Base-by-base conservation (phyloP, 2,797 vertebrate species). In the Onychomys torridus region DNA sequence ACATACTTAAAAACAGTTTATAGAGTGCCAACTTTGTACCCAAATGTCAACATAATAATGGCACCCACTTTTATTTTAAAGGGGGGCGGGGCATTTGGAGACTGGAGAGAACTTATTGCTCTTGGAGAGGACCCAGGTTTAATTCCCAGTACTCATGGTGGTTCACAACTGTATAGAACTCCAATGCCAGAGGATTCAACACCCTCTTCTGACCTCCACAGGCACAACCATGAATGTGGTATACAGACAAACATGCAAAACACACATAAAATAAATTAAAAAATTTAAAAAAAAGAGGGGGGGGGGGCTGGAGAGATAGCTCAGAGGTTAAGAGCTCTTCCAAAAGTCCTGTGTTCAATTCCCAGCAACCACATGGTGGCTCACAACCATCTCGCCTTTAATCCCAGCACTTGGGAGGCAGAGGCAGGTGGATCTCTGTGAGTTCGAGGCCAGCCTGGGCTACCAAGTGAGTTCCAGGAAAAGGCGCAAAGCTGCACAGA, bases 21-120 rank as follows among this genome's bases (percentile, higher is more conserved):
- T 0, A 34, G 55, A 75, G 11, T 43, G 63, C 61, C 63, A 95
- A 94, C 55, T 95, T 77, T 94, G 52, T 75, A 59, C 46, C 46
- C 43, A 78, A 75, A 46, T 63, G 34, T 90, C 81, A 96, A 55
- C 29, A 55, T 86, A 63, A 23, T 43, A 91, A 92, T 1, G 79
- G 59, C 46, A 93, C 32, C 25, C 59, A 61, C 57, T 88, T 89
- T 95, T 94, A 94, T 83, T 69, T 88, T 94, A 75, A 90, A 94
- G n/a, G n/a, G n/a, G 93, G 16, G n/a, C 8, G 94, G 16, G n/a
- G 25, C n/a, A 83, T 29, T 61, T 27, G 4, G 57, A 25, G 37
- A 83, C 79, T 61, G 25, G 25, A 83, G 52, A 83, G 57, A 82
- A 27, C 57, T 61, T 61, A n/a, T 29, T 83, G 37, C 37, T 83